A percentile compares a stretch with the other conserved stretches of the same genome.
phyloP scores from a whole-genome alignment of 1,140 invertebrate species.

The Pectinophora gossypiella region DNA sequence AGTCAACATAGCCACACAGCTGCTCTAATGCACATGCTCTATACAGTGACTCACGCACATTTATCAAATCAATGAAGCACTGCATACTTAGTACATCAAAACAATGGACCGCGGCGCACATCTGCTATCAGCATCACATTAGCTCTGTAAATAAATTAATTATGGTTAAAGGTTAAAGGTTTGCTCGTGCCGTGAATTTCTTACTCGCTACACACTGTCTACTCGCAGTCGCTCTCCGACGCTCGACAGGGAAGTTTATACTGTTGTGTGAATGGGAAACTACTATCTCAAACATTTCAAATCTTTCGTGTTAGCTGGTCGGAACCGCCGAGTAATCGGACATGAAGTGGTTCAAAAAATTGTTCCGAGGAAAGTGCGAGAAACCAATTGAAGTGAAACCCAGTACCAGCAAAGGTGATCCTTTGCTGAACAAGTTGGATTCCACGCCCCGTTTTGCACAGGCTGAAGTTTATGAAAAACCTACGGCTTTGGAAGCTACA shows the following conservation, averaged over 20 bases:
- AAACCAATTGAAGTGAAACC: slow-evolving; percentile 40
- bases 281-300: slow-evolving; percentile 77
- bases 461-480: neutral
- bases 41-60: neutral
- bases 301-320: slow-evolving; percentile 77
- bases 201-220: slow-evolving; percentile 17
- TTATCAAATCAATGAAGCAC: slow-evolving; percentile 56
- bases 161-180: slow-evolving; percentile 65
- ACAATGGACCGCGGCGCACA: slow-evolving; percentile 57
- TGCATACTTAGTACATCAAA: slow-evolving; percentile 27
- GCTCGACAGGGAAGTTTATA: slow-evolving; percentile 19
- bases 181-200: slow-evolving; percentile 55
- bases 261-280: slow-evolving; percentile 77
- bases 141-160: slow-evolving; percentile 63
- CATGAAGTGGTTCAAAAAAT: slow-evolving; percentile 80
- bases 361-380: slow-evolving; percentile 73
- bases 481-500: neutral
- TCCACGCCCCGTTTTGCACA: slow-evolving; percentile 1
- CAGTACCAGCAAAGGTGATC: slow-evolving; percentile 16
- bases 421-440: slow-evolving; percentile 20
- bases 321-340: slow-evolving; percentile 76
- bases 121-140: slow-evolving; percentile 52
- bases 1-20: neutral
- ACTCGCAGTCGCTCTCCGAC: slow-evolving; percentile 33
- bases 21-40: neutral